Percentiles rank a stretch among this genome's conserved stretches.
phyloP scores from a whole-genome alignment of 2,113 vertebrate genomes.

The Hyperopisus bebe region DNA sequence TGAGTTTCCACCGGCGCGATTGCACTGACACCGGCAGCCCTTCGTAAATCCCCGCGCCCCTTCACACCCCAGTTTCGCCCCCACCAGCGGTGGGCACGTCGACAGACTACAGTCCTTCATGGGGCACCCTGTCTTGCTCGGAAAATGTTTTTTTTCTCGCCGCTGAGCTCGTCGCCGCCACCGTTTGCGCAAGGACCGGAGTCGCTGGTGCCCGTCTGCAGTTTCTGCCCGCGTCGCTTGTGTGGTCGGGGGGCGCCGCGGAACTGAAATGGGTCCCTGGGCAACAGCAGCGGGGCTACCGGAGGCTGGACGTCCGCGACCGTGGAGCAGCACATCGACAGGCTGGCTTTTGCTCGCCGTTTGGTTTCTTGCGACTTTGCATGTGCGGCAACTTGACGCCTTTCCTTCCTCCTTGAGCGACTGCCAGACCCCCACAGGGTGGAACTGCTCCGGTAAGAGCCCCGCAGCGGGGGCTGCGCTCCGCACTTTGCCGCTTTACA shows the following conservation, averaged over 20 bases:
- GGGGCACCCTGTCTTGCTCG: slow-evolving; percentile 57
- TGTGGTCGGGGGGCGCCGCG: slow-evolving; percentile 40
- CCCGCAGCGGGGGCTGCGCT: not conserved
- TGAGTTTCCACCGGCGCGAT: slow-evolving; percentile 30
- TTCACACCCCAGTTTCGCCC: slow-evolving; percentile 33
- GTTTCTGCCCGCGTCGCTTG: slow-evolving; percentile 42
- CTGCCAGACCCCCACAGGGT: slow-evolving; percentile 95
- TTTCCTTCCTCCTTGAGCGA: slow-evolving; percentile 96
- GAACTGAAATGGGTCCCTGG: slow-evolving; percentile 59
- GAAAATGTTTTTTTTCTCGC: slow-evolving; percentile 59
- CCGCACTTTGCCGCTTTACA: not conserved
- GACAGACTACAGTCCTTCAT: slow-evolving; percentile 49
- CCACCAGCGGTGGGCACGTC: slow-evolving; percentile 49
- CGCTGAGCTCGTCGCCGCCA: slow-evolving; percentile 44
- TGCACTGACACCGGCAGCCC: not conserved
- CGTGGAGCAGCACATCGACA: slow-evolving; percentile 55
- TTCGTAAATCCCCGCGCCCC: slow-evolving; percentile 1
- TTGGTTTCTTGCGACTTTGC: slow-evolving; percentile 65
- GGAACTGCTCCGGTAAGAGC: slow-evolving; percentile 94
- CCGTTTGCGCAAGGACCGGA: slow-evolving; percentile 47
- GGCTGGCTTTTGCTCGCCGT: slow-evolving; percentile 65
- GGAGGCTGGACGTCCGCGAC: slow-evolving; percentile 53
- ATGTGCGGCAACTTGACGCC: slow-evolving; percentile 78
- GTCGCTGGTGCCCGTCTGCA: slow-evolving; percentile 46
- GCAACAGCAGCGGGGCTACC: slow-evolving; percentile 39